Base-by-base conservation (phyloP, 2,113 vertebrate species). In the Gallinago media region DNA sequence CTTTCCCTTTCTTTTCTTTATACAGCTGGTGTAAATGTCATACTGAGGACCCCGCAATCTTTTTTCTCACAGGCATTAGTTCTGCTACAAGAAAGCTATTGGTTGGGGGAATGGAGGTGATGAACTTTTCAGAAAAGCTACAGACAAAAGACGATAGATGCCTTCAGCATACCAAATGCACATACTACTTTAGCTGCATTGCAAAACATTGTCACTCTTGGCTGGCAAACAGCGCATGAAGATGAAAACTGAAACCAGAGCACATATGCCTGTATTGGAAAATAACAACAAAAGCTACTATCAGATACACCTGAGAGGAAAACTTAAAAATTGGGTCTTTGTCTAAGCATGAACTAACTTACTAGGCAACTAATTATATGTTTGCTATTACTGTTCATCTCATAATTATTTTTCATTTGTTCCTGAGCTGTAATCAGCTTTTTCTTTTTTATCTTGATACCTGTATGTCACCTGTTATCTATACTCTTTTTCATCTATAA, bases 41-140 rank as follows among this genome's bases (percentile, higher is more conserved):
- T 26, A 42, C 9, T 36, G 65, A 71, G 36, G 56, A 75, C 13
- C 23, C 52, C 74, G 86, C 50, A 72, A 63, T 94, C 46, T 72
- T 74, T 94, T 94, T 92, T 86, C 89, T 86, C 76, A 63, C 34
- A 86, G 44, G 65, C 72, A 75, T 96, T 94, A 81, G 73, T 87
- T 96, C 89, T 96, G 83, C 95, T 84, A 56, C 61, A 52, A 49
- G 79, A 91, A 94, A 95, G 65, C 52, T 84, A 56, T 73, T 86
- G 76, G 36, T 36, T 36, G 36, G 36, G 36, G 36, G 36, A 36
- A 36, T 36, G 36, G 36, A 36, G 36, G 36, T 36, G 36, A 36
- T 36, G 36, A 36, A 36, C 36, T 36, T 36, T 36, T 36, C 36
- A 36, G 36, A 36, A 36, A 36, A 36, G 36, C 36, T 36, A 36